Evolutionary conservation across 2,113 vertebrate genomes (phyloP).

Genomic region (Arothron firmamentum): DNA sequence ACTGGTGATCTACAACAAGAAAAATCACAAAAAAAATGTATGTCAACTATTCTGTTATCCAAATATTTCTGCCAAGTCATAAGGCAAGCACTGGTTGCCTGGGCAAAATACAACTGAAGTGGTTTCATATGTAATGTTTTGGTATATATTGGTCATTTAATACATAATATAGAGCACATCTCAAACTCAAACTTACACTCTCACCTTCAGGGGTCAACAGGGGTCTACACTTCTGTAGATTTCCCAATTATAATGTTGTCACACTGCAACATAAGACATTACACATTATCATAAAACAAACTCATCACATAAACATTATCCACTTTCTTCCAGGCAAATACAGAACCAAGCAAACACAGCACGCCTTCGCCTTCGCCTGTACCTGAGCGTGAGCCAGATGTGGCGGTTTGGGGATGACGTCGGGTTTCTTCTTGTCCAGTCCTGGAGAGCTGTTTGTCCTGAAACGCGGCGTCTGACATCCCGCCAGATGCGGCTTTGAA

Average conservation of each 20-base stretch:
- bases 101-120: no score
- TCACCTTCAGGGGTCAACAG: conserved; percentile 26
- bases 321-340: background rate
- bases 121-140: no score
- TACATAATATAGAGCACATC: no score
- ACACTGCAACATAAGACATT: conserved; percentile 36
- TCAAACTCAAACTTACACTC: background rate
- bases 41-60: no score
- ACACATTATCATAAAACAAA: background rate
- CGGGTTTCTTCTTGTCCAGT: conserved; percentile 41
- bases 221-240: conserved; percentile 67
- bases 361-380: conserved; percentile 4
- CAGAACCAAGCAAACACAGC: background rate
- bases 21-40: background rate
- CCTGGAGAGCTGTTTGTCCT: conserved; percentile 43
- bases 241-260: conserved; percentile 53
- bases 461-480: conserved; percentile 38
- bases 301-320: background rate
- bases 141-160: no score
- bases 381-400: conserved; percentile 46
- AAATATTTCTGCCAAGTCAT: no score
- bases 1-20: conserved; percentile 28
- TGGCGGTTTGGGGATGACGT: conserved; percentile 31
- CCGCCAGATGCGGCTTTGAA: conserved; percentile 13
- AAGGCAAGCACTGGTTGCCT: no score